phyloP scores from a whole-genome alignment of 2,113 vertebrate species.

The Phocoena phocoena region DNA sequence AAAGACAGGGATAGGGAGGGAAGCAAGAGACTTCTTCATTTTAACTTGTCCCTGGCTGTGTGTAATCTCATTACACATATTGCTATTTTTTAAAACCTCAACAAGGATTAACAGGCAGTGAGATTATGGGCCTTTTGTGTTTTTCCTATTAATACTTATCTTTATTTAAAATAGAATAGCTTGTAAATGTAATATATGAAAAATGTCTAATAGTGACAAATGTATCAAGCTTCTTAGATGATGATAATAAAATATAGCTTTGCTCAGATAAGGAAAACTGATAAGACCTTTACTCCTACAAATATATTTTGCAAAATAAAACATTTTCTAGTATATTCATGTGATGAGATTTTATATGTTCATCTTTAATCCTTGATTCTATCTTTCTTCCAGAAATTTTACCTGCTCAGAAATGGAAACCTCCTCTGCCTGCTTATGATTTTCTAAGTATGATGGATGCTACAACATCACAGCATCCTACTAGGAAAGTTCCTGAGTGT shows the following conservation, averaged over 20 bases:
- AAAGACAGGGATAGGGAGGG: neutral
- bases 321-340: neutral
- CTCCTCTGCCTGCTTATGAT: conserved; percentile 88
- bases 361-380: neutral
- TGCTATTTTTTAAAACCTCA: neutral
- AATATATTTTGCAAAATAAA: conserved; percentile 24
- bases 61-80: neutral
- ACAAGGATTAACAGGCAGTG: neutral
- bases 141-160: neutral
- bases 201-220: neutral
- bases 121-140: neutral
- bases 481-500: neutral
- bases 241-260: neutral
- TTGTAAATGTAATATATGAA: neutral
- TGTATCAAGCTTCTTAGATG: neutral
- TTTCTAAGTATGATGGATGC: conserved; percentile 93
- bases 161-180: neutral
- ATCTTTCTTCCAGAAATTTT: conserved; percentile 84
- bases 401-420: conserved; percentile 88
- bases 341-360: neutral
- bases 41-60: neutral
- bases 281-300: neutral
- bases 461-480: conserved; percentile 75
- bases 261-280: neutral
- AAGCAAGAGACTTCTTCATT: neutral